phyloP scores from a whole-genome alignment of 2,797 vertebrate species.

The Squalus acanthias region DNA sequence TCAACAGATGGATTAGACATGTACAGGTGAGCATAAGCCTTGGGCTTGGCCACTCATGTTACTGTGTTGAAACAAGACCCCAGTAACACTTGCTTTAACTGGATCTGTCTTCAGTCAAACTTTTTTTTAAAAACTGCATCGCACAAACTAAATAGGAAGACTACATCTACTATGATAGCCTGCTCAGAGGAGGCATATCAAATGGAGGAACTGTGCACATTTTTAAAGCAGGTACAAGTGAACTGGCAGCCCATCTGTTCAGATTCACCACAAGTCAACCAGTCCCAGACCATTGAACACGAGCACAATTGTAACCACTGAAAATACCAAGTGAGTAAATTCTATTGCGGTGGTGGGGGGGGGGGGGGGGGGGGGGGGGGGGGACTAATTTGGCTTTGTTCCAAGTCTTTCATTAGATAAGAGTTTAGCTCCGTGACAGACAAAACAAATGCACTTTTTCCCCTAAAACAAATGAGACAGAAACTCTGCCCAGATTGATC shows the following conservation, averaged over 20 bases:
- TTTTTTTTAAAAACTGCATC: not conserved
- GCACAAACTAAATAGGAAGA: not conserved
- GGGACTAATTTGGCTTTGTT: not conserved
- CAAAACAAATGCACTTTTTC: not conserved
- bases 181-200: not conserved
- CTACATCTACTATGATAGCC: not conserved
- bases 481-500: not conserved
- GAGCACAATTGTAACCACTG: too few relatives aligned
- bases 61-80: not conserved
- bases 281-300: not conserved
- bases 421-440: not conserved
- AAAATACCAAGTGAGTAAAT: not conserved
- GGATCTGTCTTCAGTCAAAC: not conserved
- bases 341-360: not conserved
- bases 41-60: not conserved
- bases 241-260: not conserved
- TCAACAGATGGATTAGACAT: not conserved
- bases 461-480: slow-evolving; percentile 2
- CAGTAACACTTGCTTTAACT: not conserved
- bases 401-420: not conserved
- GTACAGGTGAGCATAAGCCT: not conserved
- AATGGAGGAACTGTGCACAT: not conserved
- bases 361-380: too few relatives aligned
- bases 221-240: not conserved
- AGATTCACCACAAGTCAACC: not conserved